Conservation (phyloP, 2,797 vertebrate species). For the Acanthurus tractus region DNA sequence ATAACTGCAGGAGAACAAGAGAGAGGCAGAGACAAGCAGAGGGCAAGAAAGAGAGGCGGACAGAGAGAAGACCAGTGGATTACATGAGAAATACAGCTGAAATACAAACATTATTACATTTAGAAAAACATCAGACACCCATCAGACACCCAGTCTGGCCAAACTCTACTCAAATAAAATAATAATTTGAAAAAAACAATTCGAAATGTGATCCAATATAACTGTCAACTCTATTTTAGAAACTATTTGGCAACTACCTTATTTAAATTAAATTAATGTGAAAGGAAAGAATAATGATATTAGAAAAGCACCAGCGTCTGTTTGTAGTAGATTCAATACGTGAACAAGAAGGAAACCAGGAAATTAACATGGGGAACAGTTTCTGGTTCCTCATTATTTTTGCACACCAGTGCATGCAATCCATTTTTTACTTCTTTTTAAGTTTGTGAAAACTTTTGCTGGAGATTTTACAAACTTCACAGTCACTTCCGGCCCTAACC, state of each 20-base stretch:
- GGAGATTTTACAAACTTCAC: not conserved
- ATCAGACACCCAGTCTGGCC: constrained; percentile 17
- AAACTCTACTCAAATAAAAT: constrained; percentile 36
- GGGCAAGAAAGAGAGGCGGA: not conserved
- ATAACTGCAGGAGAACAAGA: constrained; percentile 84
- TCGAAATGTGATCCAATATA: constrained; percentile 22
- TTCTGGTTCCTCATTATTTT: constrained; percentile 1
- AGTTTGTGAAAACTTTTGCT: not conserved
- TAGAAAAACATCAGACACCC: constrained; percentile 9
- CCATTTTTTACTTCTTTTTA: not conserved
- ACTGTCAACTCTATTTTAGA: constrained; percentile 23
- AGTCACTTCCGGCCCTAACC: not conserved
- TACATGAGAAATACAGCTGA: not conserved
- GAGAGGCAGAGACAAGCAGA: not conserved
- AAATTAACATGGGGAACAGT: not conserved
- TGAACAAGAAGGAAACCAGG: constrained; percentile 1
- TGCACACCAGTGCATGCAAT: not conserved
- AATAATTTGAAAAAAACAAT: constrained; percentile 15
- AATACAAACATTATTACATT: constrained; percentile 11
- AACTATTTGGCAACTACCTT: constrained; percentile 30
- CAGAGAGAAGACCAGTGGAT: no score
- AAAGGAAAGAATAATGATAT: constrained; percentile 17
- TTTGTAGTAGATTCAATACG: constrained; percentile 10
- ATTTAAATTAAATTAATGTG: constrained; percentile 16
- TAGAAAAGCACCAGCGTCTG: constrained; percentile 6